Percentiles rank a stretch among this genome's conserved stretches.
These are phyloP conservation scores for Myzus persicae DNA, from an alignment of 1,140 invertebrate species.

Conservation along the genomic window DNA sequence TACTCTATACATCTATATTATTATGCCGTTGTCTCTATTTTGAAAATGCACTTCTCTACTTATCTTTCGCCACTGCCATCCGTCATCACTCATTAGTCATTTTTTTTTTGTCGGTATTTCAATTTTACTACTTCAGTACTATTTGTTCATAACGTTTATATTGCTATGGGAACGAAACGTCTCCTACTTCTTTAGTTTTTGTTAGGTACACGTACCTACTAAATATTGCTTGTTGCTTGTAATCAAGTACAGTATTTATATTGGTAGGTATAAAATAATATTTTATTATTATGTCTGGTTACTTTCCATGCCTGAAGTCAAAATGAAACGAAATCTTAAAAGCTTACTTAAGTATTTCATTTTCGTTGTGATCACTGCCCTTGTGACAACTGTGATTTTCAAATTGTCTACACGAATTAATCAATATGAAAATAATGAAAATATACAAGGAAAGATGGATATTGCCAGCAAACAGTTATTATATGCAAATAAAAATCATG, in stretches of 20 bases:
- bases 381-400: slow-evolving; percentile 6
- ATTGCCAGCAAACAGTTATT: background rate
- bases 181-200: background rate
- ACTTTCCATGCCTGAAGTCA: background rate
- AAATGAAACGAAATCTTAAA: slow-evolving; percentile 53
- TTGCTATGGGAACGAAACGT: background rate
- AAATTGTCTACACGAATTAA: slow-evolving; percentile 5
- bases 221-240: background rate
- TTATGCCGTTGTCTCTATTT: background rate
- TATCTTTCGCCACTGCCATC: background rate
- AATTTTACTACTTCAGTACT: background rate
- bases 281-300: background rate
- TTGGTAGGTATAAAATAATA: background rate
- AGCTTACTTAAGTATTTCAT: slow-evolving; percentile 20
- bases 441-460: background rate
- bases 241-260: background rate
- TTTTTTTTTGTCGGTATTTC: background rate
- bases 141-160: background rate
- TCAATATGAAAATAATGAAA: background rate
- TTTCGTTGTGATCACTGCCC: background rate
- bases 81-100: background rate
- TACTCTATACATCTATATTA: background rate
- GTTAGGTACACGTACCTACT: background rate
- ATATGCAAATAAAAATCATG: background rate
- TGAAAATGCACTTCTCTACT: background rate